These are phyloP conservation scores for Drosophila emarginata DNA, from an alignment of 2,888 invertebrate species.

Conservation along the genomic window DNA sequence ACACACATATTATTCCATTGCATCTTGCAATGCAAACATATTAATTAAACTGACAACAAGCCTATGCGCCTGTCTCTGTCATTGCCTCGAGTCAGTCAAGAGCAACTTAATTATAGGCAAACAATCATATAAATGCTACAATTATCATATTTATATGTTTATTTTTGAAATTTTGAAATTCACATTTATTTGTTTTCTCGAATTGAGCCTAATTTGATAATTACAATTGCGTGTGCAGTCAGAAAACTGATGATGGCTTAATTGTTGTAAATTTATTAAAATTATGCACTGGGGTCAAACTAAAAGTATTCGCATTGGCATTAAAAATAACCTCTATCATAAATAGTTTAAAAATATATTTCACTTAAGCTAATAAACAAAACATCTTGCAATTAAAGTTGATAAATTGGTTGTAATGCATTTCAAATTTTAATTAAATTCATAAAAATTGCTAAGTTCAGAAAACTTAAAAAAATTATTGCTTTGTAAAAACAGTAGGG, in stretches of 20 bases:
- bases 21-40: conserved; percentile 60
- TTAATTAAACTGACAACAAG: conserved; percentile 67
- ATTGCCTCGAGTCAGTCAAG: conserved; percentile 40
- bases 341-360: too few relatives aligned
- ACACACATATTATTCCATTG: conserved; percentile 34
- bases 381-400: too few relatives aligned
- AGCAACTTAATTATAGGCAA: conserved; percentile 67
- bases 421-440: too few relatives aligned
- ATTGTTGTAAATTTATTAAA: conserved; percentile 59
- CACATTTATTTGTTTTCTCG: conserved; percentile 54
- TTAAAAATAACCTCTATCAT: background rate
- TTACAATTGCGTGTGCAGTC: conserved; percentile 60
- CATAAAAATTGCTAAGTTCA: too few relatives aligned
- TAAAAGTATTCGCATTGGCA: background rate
- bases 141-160: conserved; percentile 39
- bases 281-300: background rate
- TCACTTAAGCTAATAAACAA: too few relatives aligned
- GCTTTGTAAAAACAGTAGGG: too few relatives aligned
- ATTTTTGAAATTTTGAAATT: conserved; percentile 30
- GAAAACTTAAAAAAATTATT: too few relatives aligned
- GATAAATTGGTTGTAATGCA: too few relatives aligned
- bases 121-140: conserved; percentile 36
- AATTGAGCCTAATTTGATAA: conserved; percentile 72
- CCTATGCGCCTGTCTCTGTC: conserved; percentile 66
- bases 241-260: conserved; percentile 24